These are phyloP conservation scores for Hirundo rustica DNA, from an alignment of 2,797 vertebrate species.

Conservation along the genomic window DNA sequence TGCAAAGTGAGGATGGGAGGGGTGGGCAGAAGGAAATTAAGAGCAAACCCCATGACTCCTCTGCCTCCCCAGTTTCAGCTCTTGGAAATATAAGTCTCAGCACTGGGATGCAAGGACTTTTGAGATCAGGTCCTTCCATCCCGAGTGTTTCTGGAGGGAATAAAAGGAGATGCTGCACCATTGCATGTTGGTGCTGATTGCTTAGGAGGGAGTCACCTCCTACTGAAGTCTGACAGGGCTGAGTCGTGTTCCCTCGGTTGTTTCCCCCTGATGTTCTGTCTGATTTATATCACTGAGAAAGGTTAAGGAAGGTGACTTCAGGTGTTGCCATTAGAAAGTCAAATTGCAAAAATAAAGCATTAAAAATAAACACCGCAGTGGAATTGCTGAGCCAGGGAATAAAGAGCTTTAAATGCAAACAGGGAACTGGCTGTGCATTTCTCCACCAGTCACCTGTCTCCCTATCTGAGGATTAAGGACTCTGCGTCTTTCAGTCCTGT, in stretches of 20 bases:
- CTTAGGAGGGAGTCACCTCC: neutral
- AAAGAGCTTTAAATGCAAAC: conserved; percentile 39
- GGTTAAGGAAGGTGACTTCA: conserved; percentile 56
- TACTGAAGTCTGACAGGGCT: neutral
- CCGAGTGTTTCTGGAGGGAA: neutral
- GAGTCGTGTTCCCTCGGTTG: neutral
- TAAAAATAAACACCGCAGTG: neutral
- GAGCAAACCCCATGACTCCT: neutral
- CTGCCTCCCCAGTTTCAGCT: neutral
- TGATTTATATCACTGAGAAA: neutral
- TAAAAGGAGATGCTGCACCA: neutral
- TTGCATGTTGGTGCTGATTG: neutral
- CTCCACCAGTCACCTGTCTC: conserved; percentile 17
- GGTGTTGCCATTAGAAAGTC: conserved; percentile 32
- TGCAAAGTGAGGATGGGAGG: neutral
- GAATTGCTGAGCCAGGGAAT: conserved; percentile 57
- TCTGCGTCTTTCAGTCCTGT: neutral
- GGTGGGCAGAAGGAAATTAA: rapidly evolving
- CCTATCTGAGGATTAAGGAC: conserved; percentile 10
- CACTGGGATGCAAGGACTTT: neutral
- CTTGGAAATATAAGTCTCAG: neutral
- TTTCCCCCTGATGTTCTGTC: neutral
- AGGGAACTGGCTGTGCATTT: neutral
- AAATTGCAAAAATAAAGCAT: conserved; percentile 30
- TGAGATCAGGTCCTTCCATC: neutral